Conservation (phyloP, 1,140 invertebrate species). For the Apis mellifera region DNA sequence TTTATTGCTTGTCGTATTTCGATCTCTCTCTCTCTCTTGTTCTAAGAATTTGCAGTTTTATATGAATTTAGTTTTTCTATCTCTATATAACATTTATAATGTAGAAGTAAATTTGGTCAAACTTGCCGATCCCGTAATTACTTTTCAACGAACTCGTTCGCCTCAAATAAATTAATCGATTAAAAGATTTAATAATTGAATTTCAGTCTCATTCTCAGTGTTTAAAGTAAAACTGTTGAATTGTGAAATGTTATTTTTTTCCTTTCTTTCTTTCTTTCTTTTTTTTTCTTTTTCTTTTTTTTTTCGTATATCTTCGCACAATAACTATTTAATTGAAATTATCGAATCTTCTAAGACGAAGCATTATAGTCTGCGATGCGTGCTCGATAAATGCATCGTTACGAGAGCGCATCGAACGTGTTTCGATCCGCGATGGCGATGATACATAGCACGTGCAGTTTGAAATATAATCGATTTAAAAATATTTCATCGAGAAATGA, state of each 20-base stretch:
- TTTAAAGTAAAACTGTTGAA: not conserved
- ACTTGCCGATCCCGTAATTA: not conserved
- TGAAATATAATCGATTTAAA: conserved; percentile 49
- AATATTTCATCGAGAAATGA: conserved; percentile 27
- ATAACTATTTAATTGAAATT: not conserved
- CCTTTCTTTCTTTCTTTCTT: not conserved
- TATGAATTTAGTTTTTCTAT: not conserved
- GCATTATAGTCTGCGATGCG: not conserved
- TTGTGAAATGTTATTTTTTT: not conserved
- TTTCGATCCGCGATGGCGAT: conserved; percentile 12
- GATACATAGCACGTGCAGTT: conserved; percentile 3
- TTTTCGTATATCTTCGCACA: not conserved
- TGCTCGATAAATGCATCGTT: conserved; percentile 2
- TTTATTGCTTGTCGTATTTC: not conserved
- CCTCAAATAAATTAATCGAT: conserved; percentile 48
- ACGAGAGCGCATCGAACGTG: conserved; percentile 7
- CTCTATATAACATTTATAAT: conserved; percentile 6
- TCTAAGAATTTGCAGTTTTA: not conserved
- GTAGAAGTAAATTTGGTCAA: conserved; percentile 10
- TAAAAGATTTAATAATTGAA: conserved; percentile 17
- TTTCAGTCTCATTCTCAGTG: conserved; percentile 48
- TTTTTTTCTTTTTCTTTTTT: not conserved
- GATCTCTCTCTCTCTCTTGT: not conserved
- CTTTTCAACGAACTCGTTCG: not conserved
- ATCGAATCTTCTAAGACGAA: conserved; percentile 1